Evolutionary conservation across 2,797 vertebrate genomes (phyloP).

Genomic region (Mormyrops boulengeri): DNA sequence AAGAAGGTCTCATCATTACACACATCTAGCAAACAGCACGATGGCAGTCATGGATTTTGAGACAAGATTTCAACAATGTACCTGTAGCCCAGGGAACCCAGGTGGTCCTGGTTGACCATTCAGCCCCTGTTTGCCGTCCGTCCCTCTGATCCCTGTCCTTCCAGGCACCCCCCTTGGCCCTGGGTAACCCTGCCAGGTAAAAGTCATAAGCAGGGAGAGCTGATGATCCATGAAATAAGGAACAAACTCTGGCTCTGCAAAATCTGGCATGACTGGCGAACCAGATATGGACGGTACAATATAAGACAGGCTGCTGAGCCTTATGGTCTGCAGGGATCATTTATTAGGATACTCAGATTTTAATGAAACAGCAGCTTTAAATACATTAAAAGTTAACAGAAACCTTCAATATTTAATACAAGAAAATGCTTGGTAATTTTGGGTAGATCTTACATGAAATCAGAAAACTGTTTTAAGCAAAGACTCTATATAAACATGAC

Average conservation of each 20-base stretch:
- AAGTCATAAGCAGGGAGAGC: background rate
- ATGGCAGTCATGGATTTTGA: background rate
- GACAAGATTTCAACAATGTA: constrained; percentile 25
- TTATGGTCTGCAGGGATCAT: background rate
- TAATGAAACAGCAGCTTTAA: background rate
- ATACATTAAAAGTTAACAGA: background rate
- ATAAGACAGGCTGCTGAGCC: background rate
- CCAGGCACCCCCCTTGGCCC: constrained; percentile 62
- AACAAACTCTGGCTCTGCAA: background rate
- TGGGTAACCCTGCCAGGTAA: constrained; percentile 50
- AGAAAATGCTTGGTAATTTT: background rate
- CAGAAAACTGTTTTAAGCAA: background rate
- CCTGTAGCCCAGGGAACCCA: constrained; percentile 62
- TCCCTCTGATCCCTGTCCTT: constrained; percentile 53
- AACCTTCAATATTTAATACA: background rate
- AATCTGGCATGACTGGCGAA: background rate
- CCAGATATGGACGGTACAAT: background rate
- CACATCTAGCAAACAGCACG: background rate
- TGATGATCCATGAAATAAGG: background rate
- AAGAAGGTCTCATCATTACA: background rate
- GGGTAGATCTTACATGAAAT: background rate
- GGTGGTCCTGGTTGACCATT: constrained; percentile 55
- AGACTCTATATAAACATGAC: background rate
- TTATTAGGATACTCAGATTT: background rate
- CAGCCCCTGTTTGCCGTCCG: constrained; percentile 53